These are phyloP conservation scores for Ancistrus triradiatus DNA, from an alignment of 2,113 vertebrate genomes.

Conservation along the genomic window DNA sequence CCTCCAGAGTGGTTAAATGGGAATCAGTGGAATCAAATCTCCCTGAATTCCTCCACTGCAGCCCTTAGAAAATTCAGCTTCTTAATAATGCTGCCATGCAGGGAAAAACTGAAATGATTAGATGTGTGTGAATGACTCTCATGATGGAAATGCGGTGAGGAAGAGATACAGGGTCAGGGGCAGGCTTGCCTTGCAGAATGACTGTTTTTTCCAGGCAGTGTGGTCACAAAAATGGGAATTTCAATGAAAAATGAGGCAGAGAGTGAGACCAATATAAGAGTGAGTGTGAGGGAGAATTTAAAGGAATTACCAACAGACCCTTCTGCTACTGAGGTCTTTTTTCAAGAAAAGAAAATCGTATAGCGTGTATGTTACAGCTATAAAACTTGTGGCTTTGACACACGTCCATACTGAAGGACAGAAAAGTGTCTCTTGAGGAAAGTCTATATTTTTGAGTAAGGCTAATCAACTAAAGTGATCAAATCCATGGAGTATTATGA, in stretches of 20 bases:
- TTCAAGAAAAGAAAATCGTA: background rate
- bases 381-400: constrained; percentile 32
- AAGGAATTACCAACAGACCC: constrained; percentile 14
- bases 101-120: constrained; percentile 77
- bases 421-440: background rate
- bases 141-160: constrained; percentile 78
- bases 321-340: constrained; percentile 8
- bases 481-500: background rate
- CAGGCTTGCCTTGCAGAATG: constrained; percentile 72
- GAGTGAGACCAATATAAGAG: constrained; percentile 6
- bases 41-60: constrained; percentile 67
- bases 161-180: constrained; percentile 75
- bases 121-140: constrained; percentile 70
- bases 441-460: background rate
- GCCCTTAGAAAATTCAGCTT: constrained; percentile 72
- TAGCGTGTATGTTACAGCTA: background rate
- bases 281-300: constrained; percentile 4
- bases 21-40: constrained; percentile 72
- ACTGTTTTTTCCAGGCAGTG: constrained; percentile 70
- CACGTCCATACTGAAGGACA: background rate
- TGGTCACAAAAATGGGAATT: constrained; percentile 39
- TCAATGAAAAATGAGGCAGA: constrained; percentile 42
- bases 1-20: constrained; percentile 61
- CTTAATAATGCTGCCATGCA: constrained; percentile 71
- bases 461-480: background rate